Evolutionary conservation across 2,113 vertebrate species (phyloP).

Genomic region (Leucopsar rothschildi): DNA sequence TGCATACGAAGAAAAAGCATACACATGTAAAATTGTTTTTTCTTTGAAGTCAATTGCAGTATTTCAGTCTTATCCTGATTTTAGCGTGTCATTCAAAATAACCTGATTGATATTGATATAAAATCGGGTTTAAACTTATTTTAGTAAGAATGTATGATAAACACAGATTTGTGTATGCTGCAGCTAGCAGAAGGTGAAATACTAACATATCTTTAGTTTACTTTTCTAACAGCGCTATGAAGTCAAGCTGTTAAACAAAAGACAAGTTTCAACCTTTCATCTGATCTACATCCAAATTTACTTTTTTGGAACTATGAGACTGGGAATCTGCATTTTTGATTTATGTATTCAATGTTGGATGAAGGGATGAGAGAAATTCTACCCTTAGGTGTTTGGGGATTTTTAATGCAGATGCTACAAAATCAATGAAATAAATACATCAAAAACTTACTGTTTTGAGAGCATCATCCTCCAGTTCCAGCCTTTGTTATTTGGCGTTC

Average conservation of each 20-base stretch:
- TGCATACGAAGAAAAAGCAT: not conserved
- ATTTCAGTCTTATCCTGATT: not conserved
- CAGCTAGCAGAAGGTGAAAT: not conserved
- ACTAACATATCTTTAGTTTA: not conserved
- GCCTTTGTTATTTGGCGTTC: not conserved
- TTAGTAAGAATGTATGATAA: not conserved
- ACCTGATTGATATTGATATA: not conserved
- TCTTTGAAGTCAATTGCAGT: not conserved
- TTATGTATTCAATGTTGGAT: not conserved
- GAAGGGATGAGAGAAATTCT: not conserved
- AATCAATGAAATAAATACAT: not conserved
- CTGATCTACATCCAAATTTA: not conserved
- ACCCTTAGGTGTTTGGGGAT: not conserved
- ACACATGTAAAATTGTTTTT: not conserved
- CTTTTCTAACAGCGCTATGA: not conserved
- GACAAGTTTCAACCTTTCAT: not conserved
- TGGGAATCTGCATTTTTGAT: not conserved
- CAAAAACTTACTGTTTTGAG: not conserved
- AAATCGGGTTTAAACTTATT: not conserved
- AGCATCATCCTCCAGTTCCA: not conserved
- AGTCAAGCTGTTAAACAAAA: not conserved
- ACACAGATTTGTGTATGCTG: not conserved
- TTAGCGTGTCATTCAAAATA: not conserved
- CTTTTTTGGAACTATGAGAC: not conserved
- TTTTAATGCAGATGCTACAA: not conserved